Base-by-base conservation (phyloP, 2,113 vertebrate species). In the Heterocephalus glaber region DNA sequence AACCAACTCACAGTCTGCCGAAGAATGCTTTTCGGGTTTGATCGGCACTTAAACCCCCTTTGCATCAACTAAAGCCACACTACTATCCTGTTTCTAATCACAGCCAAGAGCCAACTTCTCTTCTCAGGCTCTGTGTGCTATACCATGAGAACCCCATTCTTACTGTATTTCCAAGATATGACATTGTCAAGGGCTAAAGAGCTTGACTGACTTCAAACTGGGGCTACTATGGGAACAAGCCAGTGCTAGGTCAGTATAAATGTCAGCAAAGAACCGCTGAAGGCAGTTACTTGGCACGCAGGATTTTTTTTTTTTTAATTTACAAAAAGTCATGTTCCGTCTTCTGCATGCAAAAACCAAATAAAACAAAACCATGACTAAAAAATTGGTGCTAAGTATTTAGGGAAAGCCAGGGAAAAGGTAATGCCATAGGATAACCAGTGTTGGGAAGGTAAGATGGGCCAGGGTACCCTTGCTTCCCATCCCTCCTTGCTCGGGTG, bases 341-440 rank as follows among this genome's bases (percentile, higher is more conserved):
- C 92, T 92, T 96, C 61, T 90, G 38, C 82, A 93, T 88, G 92
- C 84, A 96, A 95, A 97, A 88, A 63, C 56, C 63, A 83, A 94
- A 83, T 66, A 79, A 79, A 94, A 82, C 54, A 88, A 86, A 88
- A 88, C 41, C 9, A 35, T 82, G 33, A 90, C 61, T 44, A 74
- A 95, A 65, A 95, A 68, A 52, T 4, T 83, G 20, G 35, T 74
- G 24, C 26, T 58, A 87, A 38, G 56, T 94, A 86, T 24, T 81
- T 35, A 90, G 47, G 81, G 74, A 94, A 90, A 85, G 10, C 41
- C 76, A 77, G 35, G 72, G 38, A 38, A 41, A 92, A 35, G 56
- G 56, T 26, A 70, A 49, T 60, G 30, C 47, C 66, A 26, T 65
- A 26, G n/a, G 17, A 38, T 92, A 92, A 87, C 4, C 44, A 79